Evolutionary conservation across 1,140 invertebrate species (phyloP).

Genomic region (Drosophila pseudoananassae): DNA sequence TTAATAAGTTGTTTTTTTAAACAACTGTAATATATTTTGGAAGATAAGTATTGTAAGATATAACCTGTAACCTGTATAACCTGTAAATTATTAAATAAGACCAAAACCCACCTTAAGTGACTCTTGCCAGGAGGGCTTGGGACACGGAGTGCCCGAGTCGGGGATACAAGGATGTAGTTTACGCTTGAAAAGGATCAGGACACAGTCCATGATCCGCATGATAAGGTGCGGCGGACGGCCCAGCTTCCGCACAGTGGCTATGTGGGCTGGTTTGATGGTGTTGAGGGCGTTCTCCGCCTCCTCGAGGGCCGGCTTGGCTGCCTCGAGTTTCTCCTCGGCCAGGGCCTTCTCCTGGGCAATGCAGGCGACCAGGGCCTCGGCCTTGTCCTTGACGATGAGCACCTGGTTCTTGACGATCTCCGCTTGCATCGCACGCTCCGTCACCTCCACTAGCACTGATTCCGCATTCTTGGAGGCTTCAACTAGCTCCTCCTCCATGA

Average conservation of each 20-base stretch:
- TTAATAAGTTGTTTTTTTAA: too few species aligned
- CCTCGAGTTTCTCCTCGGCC: slow-evolving; percentile 95
- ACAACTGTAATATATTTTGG: too few species aligned
- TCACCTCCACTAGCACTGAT: slow-evolving; percentile 93
- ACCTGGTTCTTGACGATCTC: slow-evolving; percentile 98
- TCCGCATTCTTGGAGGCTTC: slow-evolving; percentile 95
- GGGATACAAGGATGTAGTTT: slow-evolving; percentile 92
- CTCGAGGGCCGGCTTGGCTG: slow-evolving; percentile 94
- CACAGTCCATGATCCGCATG: slow-evolving; percentile 99
- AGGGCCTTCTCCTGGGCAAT: slow-evolving; percentile 96
- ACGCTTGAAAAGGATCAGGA: slow-evolving; percentile 96
- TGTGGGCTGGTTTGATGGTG: slow-evolving; percentile 98
- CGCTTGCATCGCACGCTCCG: slow-evolving; percentile 95
- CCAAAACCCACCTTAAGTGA: slow-evolving; percentile 91
- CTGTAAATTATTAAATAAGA: background rate
- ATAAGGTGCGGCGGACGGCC: slow-evolving; percentile 97
- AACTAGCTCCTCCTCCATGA: slow-evolving; percentile 96
- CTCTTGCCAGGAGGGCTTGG: slow-evolving; percentile 97
- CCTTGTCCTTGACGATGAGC: slow-evolving; percentile 97
- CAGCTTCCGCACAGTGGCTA: slow-evolving; percentile 97
- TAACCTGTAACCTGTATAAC: background rate
- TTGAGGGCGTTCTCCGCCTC: slow-evolving; percentile 98
- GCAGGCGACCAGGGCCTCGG: slow-evolving; percentile 94
- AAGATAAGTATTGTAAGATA: too few species aligned
- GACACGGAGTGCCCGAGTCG: slow-evolving; percentile 92